Conservation (phyloP, 2,888 invertebrate genomes). For the Dioctria linearis region DNA sequence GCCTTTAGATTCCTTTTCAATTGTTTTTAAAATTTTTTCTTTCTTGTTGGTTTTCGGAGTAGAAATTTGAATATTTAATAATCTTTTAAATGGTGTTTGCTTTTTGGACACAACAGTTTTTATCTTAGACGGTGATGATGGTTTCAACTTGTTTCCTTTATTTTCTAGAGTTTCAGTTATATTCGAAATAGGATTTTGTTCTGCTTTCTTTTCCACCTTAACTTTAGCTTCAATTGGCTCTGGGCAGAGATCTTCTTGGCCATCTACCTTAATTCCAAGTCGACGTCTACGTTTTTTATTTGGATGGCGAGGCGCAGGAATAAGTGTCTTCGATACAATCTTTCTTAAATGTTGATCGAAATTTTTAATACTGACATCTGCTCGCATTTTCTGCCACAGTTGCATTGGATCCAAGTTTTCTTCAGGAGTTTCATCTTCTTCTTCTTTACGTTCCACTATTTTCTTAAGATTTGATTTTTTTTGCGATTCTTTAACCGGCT, state of each 20-base stretch:
- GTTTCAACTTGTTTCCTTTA: background rate
- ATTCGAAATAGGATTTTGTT: background rate
- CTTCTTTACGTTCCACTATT: background rate
- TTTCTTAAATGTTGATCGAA: constrained; percentile 68
- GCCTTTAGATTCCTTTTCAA: too few species aligned
- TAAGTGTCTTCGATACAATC: constrained; percentile 63
- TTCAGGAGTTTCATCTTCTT: constrained; percentile 7
- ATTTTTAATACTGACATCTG: constrained; percentile 61
- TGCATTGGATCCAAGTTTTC: constrained; percentile 60
- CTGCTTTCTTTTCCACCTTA: background rate
- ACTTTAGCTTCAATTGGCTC: background rate
- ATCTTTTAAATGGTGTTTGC: background rate
- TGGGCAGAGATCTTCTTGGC: background rate
- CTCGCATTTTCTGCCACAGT: constrained; percentile 64
- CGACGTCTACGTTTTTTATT: constrained; percentile 58
- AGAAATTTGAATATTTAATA: constrained; percentile 15
- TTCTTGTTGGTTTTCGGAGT: background rate
- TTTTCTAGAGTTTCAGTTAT: background rate
- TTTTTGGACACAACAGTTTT: constrained; percentile 37
- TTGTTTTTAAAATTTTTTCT: too few species aligned
- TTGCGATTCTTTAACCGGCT: constrained; percentile 39
- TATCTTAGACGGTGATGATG: constrained; percentile 2
- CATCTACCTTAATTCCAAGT: background rate
- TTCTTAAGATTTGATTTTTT: constrained; percentile 15
- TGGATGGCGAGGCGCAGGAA: constrained; percentile 55